A percentile compares a stretch with the other conserved stretches of the same genome.
phyloP scores from a whole-genome alignment of 1,140 invertebrate species.

The Aphelenchoides fujianensis region DNA sequence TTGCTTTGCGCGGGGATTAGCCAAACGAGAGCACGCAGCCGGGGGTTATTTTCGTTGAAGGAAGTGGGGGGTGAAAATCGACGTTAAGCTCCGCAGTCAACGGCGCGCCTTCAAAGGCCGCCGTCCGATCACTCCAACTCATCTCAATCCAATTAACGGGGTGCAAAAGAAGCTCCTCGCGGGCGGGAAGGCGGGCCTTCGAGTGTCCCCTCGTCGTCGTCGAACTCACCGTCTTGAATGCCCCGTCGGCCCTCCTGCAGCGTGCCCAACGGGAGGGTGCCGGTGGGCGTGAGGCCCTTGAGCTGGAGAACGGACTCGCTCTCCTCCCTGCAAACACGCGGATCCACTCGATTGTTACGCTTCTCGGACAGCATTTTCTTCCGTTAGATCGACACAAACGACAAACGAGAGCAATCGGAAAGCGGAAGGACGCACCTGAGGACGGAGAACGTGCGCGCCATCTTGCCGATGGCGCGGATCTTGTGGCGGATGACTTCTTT shows the following conservation, averaged over 20 bases:
- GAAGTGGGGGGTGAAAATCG: no score
- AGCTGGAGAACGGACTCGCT: conserved; percentile 97
- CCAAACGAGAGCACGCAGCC: no score
- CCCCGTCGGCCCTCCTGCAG: conserved; percentile 75
- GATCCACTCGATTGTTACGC: conserved; percentile 1
- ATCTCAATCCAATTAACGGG: not conserved
- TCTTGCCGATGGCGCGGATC: conserved; percentile 98
- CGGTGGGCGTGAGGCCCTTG: conserved; percentile 97
- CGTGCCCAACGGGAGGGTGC: conserved; percentile 89
- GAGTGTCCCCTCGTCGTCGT: no score
- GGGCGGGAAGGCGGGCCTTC: no score
- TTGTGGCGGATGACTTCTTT: conserved; percentile 99
- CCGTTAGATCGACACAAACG: not conserved
- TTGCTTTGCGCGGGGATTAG: no score
- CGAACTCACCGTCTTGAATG: conserved; percentile 55
- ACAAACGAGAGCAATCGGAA: not conserved
- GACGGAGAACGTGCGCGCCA: conserved; percentile 98
- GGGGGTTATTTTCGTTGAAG: no score
- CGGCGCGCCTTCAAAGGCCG: no score
- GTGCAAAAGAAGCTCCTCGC: not conserved
- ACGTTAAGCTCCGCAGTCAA: no score
- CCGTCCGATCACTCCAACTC: not conserved
- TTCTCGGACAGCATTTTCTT: no score
- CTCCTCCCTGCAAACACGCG: conserved; percentile 78
- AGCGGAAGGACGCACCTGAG: conserved; percentile 73